Percentiles rank a stretch among this genome's conserved stretches.
Evolutionary conservation across 2,113 vertebrate species (phyloP).

Genomic region (Calidris pugnax): DNA sequence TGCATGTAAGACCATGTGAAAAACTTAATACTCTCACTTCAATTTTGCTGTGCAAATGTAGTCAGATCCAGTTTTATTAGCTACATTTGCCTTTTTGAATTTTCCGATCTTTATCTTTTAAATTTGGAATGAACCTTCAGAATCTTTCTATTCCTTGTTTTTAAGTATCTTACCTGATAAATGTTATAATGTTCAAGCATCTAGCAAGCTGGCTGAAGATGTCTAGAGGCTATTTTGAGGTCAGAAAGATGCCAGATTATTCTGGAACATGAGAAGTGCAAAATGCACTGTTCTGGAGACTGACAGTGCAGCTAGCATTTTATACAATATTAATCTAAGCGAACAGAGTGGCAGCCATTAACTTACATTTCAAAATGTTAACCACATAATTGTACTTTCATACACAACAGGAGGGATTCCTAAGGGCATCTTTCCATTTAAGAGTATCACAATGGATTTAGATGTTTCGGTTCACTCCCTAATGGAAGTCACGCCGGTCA

Average conservation of each 20-base stretch:
- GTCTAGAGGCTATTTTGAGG: not conserved
- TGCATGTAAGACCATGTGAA: not conserved
- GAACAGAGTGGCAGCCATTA: constrained; percentile 18
- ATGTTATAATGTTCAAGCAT: not conserved
- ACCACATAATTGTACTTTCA: constrained; percentile 5
- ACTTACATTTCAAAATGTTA: constrained; percentile 34
- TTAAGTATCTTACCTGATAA: not conserved
- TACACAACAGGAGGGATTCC: not conserved
- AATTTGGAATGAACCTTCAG: not conserved
- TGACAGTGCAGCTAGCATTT: not conserved
- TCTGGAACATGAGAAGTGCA: not conserved
- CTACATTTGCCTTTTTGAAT: not conserved
- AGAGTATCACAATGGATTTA: not conserved
- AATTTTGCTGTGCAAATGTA: not conserved
- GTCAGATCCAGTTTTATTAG: not conserved
- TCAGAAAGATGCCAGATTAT: not conserved
- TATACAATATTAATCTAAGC: constrained; percentile 61
- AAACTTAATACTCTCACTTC: not conserved
- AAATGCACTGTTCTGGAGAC: constrained; percentile 7
- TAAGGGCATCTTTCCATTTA: constrained; percentile 41
- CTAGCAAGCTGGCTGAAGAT: not conserved
- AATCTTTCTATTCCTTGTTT: not conserved
- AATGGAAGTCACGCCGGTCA: constrained; percentile 28
- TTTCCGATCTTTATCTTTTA: not conserved
- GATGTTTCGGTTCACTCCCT: constrained; percentile 4